phyloP scores from a whole-genome alignment of 2,888 invertebrate species.

The Stictocephala bisonia region DNA sequence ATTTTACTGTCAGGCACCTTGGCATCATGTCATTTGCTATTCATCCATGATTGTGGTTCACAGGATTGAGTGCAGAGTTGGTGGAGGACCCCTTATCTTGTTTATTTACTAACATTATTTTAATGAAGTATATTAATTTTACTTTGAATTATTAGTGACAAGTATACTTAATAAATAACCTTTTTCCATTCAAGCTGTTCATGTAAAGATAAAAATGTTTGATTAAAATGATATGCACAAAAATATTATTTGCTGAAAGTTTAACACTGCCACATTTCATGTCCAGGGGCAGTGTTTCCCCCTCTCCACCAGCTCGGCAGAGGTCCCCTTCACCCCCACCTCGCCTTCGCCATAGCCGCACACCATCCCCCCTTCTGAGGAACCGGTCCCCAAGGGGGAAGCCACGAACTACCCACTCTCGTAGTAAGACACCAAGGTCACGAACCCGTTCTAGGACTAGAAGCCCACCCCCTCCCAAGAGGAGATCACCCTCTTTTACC shows the following conservation, averaged over 20 bases:
- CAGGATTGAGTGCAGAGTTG: constrained; percentile 12
- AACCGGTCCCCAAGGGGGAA: neutral
- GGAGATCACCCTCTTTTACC: constrained; percentile 56
- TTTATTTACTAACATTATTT: no score
- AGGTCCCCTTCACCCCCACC: neutral
- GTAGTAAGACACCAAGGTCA: neutral
- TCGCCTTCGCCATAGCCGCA: constrained; percentile 11
- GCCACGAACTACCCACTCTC: neutral
- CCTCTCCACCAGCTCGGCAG: constrained; percentile 39
- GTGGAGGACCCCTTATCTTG: constrained; percentile 11
- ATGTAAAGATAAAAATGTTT: no score
- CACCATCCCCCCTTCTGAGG: neutral
- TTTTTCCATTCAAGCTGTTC: no score
- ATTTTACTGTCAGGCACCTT: neutral
- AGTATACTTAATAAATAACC: no score
- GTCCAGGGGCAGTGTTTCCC: constrained; percentile 10
- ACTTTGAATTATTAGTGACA: no score
- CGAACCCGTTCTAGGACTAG: constrained; percentile 11
- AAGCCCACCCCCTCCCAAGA: neutral
- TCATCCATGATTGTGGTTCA: neutral
- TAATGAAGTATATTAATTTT: no score
- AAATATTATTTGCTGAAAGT: no score
- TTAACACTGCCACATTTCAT: neutral
- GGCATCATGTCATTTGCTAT: no score
- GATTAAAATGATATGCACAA: no score